Base-by-base conservation (phyloP, 2,797 vertebrate genomes). In the Eremophila alpestris region DNA sequence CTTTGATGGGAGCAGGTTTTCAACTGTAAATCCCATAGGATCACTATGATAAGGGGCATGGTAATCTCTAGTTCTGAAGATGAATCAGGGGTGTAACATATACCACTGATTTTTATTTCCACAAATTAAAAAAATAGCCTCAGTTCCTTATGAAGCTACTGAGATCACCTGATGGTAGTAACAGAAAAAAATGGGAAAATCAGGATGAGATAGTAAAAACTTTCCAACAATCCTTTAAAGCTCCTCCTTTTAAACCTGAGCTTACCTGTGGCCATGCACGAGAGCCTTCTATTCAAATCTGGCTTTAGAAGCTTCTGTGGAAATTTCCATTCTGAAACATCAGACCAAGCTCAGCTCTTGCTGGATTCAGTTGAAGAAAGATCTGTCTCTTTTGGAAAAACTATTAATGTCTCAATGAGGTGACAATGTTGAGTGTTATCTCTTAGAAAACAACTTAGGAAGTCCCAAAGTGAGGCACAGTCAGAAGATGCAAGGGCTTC, bases 311-410 rank as follows among this genome's bases (percentile, higher is more conserved):
- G 21, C 75, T 79, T 32, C 49, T 82, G 9, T 79, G 89, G 95
- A 94, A 95, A 96, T 96, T 96, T 91, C 94, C 84, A 2, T 68
- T 85, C 79, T 70, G 87, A 81, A 87, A 85, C 34, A 83, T 43
- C 80, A 85, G 52, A 22, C 41, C 34, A 73, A 87, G 43, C 26
- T 60, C 60, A 64, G 54, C 8, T 76, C 55, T 74, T 77, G 36
- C 63, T 2, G 2, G 36, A 43, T 81, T 82, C 55, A 86, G 64
- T 74, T 40, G 43, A 92, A 63, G 65, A 51, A 80, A 73, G 46
- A 77, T 63, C 26, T 56, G 9, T 41, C 29, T 87, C 29, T 84
- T 89, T 79, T 45, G 74, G 55, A 79, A 86, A 78, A 84, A 30
- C 32, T 54, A 59, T 34, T 69, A 78, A 52, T 65, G 20, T 51